Base-by-base conservation (phyloP, 2,797 vertebrate species). In the Poecilia gillii region DNA sequence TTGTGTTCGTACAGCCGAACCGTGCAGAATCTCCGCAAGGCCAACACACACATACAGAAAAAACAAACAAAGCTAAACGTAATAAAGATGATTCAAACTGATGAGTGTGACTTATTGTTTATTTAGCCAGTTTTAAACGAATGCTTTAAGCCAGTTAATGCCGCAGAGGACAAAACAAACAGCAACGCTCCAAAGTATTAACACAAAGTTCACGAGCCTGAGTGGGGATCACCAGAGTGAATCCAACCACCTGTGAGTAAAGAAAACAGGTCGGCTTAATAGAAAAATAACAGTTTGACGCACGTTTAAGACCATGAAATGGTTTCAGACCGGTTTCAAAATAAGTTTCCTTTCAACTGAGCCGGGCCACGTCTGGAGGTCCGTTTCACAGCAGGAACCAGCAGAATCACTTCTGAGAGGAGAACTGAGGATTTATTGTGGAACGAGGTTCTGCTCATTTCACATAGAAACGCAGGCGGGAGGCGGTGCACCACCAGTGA, bases 71-170 rank as follows among this genome's bases (percentile, higher is more conserved):
- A 18, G 31, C 31, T 64, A 70, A 45, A 53, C 23, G 4, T 23
- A 68, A 43, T 41, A 92, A 92, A 93, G 82, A 82, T 8, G 64
- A 89, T 80, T 85, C 88, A 90, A 92, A 93, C 89, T 80, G 84
- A 83, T 88, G 68, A 57, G 82, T 4, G 59, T 84, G 73, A 78
- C 70, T 74, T 20, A 20, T 85, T 18, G 3, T 90, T 93, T 93
- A 91, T 91, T 94, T 78, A 79, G 80, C 83, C 80, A 89, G 84
- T 76, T 81, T 80, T 55, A 75, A 74, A 49, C 72, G 72, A 88
- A 87, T 75, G 72, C 43, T 80, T 81, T 49, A 66, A 76, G 23
- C 31, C 64, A 4, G 45, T 77, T 68, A 45, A 13, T 57, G 47
- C 76, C 76, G 55, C 45, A 55, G 72, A 78, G 20, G 20, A 77